These are phyloP conservation scores for Heloderma charlesbogerti DNA, from an alignment of 2,113 vertebrate genomes.

Conservation along the genomic window DNA sequence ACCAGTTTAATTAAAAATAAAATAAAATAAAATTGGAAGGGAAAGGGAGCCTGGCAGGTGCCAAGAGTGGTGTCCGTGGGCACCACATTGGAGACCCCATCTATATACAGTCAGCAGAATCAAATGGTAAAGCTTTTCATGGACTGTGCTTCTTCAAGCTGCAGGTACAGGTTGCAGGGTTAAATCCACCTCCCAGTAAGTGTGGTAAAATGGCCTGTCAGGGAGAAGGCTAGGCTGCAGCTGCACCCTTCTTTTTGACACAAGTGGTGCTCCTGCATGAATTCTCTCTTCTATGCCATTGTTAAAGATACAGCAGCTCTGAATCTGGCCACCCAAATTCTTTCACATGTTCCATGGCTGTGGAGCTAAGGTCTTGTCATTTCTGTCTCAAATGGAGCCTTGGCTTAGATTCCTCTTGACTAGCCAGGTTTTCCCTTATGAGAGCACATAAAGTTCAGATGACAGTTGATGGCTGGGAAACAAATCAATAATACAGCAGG, in stretches of 20 bases:
- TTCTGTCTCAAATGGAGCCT: neutral
- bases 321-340: neutral
- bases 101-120: neutral
- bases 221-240: neutral
- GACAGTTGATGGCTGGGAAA: neutral
- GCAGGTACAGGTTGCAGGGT: too few species aligned
- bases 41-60: too few species aligned
- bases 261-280: too few species aligned
- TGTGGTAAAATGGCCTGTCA: neutral
- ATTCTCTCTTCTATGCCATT: neutral
- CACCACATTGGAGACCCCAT: too few species aligned
- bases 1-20: too few species aligned
- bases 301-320: neutral
- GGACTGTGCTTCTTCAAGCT: neutral
- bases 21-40: too few species aligned
- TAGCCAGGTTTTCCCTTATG: neutral
- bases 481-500: neutral
- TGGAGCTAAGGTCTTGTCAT: neutral
- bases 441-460: neutral
- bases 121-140: neutral
- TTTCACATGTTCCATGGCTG: neutral
- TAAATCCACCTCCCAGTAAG: neutral
- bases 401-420: neutral
- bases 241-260: neutral
- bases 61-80: too few species aligned